Percentiles rank a stretch among this genome's conserved stretches.
Evolutionary conservation across 2,888 invertebrate genomes (phyloP).

Genomic region (Plagiodera versicolora): DNA sequence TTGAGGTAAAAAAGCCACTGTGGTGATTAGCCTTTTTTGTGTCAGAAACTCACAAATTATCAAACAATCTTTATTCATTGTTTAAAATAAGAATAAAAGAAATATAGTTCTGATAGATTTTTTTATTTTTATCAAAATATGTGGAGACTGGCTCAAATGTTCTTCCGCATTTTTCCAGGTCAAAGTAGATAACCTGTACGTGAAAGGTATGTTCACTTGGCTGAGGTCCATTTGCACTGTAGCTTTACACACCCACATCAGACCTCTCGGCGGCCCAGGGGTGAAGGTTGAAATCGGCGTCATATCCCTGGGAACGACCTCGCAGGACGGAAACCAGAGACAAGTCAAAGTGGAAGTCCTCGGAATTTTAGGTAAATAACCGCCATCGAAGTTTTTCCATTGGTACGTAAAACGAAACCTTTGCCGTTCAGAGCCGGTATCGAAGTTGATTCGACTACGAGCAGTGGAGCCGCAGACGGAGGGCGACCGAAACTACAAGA

Average conservation of each 20-base stretch:
- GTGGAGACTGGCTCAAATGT: too few species aligned
- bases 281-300: constrained; percentile 78
- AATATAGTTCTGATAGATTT: too few species aligned
- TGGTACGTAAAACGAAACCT: too few species aligned
- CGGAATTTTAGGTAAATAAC: constrained; percentile 68
- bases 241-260: constrained; percentile 76
- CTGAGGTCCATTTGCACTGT: constrained; percentile 77
- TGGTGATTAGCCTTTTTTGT: too few species aligned
- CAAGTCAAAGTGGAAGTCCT: constrained; percentile 87
- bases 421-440: constrained; percentile 59
- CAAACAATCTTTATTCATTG: too few species aligned
- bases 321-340: constrained; percentile 65
- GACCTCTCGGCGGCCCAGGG: constrained; percentile 71
- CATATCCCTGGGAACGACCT: constrained; percentile 84
- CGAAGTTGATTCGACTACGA: constrained; percentile 72
- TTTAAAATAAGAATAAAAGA: too few species aligned
- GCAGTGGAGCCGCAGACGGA: constrained; percentile 83
- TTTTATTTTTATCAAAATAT: too few species aligned
- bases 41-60: too few species aligned
- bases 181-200: constrained; percentile 71
- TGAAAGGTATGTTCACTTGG: constrained; percentile 70
- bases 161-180: constrained; percentile 45
- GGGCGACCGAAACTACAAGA: constrained; percentile 77
- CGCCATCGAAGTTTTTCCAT: too few species aligned
- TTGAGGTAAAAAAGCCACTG: too few species aligned